Conservation (phyloP, 2,113 vertebrate genomes). For the Atlantisia rogersi region DNA sequence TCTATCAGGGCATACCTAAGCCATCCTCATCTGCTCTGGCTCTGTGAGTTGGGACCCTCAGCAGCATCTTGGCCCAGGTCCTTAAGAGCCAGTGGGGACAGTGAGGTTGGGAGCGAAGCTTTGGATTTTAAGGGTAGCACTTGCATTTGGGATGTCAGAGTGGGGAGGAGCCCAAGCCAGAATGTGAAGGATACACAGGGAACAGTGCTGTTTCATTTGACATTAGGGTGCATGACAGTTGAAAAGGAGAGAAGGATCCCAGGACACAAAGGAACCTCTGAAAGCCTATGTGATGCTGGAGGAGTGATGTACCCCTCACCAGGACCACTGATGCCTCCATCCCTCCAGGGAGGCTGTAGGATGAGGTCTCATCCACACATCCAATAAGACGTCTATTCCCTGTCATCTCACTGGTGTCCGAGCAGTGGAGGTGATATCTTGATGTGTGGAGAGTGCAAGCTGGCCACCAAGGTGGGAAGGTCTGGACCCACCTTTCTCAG, state of each 20-base stretch:
- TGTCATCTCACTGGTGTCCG: accelerated
- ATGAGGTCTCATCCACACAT: background rate
- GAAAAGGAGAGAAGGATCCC: background rate
- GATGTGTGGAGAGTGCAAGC: background rate
- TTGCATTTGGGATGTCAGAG: background rate
- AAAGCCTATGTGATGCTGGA: background rate
- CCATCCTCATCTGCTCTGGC: background rate
- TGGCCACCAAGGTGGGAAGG: background rate
- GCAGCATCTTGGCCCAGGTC: background rate
- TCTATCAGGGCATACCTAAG: background rate
- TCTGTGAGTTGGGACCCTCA: background rate
- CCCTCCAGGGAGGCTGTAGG: background rate
- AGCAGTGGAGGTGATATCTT: background rate
- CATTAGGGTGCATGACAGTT: background rate
- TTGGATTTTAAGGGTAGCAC: background rate
- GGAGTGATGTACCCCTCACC: background rate
- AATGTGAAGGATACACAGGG: accelerated
- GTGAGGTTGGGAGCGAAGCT: background rate
- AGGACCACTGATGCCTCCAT: background rate
- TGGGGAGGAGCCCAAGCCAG: background rate
- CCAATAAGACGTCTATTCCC: background rate
- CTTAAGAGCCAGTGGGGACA: background rate
- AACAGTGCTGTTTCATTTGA: background rate
- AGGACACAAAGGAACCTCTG: background rate
- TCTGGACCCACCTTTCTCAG: background rate